Evolutionary conservation across 1,140 invertebrate species (phyloP), one percentile per base, ranked within the genome.

Genomic region (Frieseomelitta varia): DNA sequence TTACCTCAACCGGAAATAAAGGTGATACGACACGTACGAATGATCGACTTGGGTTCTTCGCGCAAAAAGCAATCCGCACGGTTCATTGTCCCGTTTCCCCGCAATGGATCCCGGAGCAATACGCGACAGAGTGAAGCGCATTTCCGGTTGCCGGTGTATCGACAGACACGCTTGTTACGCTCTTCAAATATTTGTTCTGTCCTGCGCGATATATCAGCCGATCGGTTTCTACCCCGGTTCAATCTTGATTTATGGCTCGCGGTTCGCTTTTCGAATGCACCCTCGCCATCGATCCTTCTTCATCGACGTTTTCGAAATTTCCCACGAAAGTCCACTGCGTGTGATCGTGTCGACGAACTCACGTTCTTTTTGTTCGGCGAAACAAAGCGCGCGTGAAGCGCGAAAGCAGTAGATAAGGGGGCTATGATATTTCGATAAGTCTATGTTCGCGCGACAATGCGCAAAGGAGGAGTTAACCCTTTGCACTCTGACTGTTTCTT

Each of bases 71-170:
- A 51, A 68, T 84, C 78, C 81, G 74, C 51, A 71, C 73, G 86
- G 85, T 87, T 88, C 84, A 86, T 81, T 85, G 87, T 87, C 82
- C 84, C 67, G 87, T 88, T 88, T 88, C 83, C 63, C 72, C 75
- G 65, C 84, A 88, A 88, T 88, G 82, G 63, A 88, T 82, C 84
- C 87, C 67, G 87, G 55, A 61, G 71, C 34, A 83, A 67, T 87
- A 88, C 87, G 87, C 87, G 87, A 88, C 71, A 85, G 68, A 85
- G 61, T 73, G 86, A 86, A 76, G 79, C 67, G 83, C 72, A 77
- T 85, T 91, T 91, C 90, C 90, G 87, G 86, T 84, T 85, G 87
- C 78, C 84, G 84, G 71, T 87, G 82, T 82, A 87, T 91, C 85
- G 84, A 83, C 71, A 69, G 55, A 85, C 84, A 85, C 71, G 85